Evolutionary conservation across 2,113 vertebrate species (phyloP).

Genomic region (Herpetotheres cachinnans): DNA sequence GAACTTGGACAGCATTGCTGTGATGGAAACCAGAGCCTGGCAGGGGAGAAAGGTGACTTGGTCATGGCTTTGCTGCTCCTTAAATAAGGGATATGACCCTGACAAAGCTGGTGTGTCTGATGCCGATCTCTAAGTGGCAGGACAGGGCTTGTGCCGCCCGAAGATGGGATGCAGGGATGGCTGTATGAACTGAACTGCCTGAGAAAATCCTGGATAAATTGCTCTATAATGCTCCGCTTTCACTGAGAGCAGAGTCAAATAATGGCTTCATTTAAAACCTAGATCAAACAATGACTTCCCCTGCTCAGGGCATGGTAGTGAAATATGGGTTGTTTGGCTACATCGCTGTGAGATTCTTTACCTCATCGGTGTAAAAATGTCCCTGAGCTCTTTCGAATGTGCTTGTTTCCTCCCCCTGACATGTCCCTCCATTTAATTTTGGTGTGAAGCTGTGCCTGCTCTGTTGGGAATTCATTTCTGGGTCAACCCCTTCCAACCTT

Average conservation of each 20-base stretch:
- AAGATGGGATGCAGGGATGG: rapidly evolving
- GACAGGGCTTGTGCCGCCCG: rapidly evolving
- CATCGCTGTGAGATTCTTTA: background rate
- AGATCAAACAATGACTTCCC: background rate
- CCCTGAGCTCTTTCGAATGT: background rate
- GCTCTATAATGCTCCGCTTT: background rate
- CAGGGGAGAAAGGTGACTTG: background rate
- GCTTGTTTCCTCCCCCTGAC: background rate
- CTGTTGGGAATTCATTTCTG: conserved; percentile 4
- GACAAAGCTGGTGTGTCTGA: background rate
- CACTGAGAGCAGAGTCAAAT: background rate
- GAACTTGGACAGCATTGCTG: rapidly evolving
- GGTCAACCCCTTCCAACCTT: conserved; percentile 15
- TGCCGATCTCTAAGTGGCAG: rapidly evolving
- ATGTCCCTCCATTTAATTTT: background rate
- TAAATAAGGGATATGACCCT: background rate
- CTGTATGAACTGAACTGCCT: background rate
- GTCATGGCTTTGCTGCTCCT: background rate
- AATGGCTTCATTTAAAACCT: background rate
- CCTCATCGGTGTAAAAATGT: background rate
- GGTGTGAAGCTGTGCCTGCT: background rate
- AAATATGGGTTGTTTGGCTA: background rate
- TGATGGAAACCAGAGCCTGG: background rate
- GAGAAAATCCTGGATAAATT: background rate
- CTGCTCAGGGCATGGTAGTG: background rate